These are phyloP conservation scores for Calliopsis andreniformis DNA, from an alignment of 1,140 invertebrate genomes.

Conservation along the genomic window DNA sequence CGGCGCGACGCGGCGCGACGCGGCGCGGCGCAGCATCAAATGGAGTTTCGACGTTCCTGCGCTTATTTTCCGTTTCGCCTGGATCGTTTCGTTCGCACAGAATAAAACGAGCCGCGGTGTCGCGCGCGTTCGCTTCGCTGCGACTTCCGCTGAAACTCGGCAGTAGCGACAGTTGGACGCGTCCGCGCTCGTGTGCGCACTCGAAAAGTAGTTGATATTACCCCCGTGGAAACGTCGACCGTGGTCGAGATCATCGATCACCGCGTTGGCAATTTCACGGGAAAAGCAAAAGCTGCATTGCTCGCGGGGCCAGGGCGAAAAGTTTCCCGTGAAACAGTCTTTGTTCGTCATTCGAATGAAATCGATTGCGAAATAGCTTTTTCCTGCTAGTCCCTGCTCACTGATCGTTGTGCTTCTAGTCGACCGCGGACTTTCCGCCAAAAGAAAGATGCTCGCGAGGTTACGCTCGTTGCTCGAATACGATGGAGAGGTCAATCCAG, in stretches of 20 bases:
- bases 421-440: not conserved
- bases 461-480: too few species aligned
- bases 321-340: constrained; percentile 51
- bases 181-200: not conserved
- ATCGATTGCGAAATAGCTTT: constrained; percentile 52
- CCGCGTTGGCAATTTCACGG: not conserved
- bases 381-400: constrained; percentile 24
- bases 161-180: constrained; percentile 23
- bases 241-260: constrained; percentile 12
- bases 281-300: constrained; percentile 24
- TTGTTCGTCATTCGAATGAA: constrained; percentile 46
- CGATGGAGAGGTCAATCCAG: too few species aligned
- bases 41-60: not conserved
- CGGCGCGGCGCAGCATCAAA: constrained; percentile 18
- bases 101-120: constrained; percentile 28
- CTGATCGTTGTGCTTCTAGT: constrained; percentile 9
- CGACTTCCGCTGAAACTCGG: constrained; percentile 22
- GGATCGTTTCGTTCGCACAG: constrained; percentile 9
- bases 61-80: constrained; percentile 1
- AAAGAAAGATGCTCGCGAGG: too few species aligned
- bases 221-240: constrained; percentile 23
- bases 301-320: too few species aligned
- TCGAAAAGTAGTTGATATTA: constrained; percentile 40
- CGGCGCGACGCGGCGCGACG: not conserved
- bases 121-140: constrained; percentile 6